phyloP scores from a whole-genome alignment of 1,140 invertebrate species.

The Achroia grisella region DNA sequence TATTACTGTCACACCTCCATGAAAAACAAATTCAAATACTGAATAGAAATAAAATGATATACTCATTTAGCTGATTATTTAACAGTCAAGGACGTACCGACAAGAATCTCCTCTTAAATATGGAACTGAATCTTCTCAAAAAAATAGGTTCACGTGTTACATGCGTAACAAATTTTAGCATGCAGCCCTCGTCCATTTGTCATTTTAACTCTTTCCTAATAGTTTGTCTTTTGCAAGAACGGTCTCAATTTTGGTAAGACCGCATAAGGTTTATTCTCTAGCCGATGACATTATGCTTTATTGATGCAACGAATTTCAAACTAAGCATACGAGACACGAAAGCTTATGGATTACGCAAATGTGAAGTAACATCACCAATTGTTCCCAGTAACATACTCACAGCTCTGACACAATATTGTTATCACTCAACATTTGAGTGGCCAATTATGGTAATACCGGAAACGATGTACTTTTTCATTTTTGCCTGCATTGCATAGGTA shows the following conservation, averaged over 20 bases:
- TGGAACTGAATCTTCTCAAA: neutral
- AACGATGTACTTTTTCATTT: neutral
- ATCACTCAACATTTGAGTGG: constrained; percentile 10
- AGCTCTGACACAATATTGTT: constrained; percentile 12
- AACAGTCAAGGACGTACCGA: no score
- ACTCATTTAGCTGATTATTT: no score
- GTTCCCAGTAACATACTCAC: neutral
- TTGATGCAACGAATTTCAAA: constrained; percentile 15
- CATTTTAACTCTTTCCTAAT: constrained; percentile 8
- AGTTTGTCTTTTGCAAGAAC: constrained; percentile 7
- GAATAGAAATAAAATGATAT: no score
- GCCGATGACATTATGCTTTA: constrained; percentile 7
- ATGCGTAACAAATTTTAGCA: constrained; percentile 9
- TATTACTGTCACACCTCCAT: no score
- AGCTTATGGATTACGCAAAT: constrained; percentile 23
- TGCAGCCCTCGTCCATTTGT: constrained; percentile 24
- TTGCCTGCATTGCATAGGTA: no score
- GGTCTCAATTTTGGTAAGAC: constrained; percentile 2
- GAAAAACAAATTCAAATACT: no score
- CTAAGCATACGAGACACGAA: constrained; percentile 13
- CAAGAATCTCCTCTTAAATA: no score
- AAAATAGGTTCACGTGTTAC: neutral
- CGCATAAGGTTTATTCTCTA: neutral
- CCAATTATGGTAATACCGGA: constrained; percentile 6
- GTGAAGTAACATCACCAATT: constrained; percentile 10